Evolutionary conservation across 1,140 invertebrate genomes (phyloP).

Genomic region (Anastrepha obliqua): DNA sequence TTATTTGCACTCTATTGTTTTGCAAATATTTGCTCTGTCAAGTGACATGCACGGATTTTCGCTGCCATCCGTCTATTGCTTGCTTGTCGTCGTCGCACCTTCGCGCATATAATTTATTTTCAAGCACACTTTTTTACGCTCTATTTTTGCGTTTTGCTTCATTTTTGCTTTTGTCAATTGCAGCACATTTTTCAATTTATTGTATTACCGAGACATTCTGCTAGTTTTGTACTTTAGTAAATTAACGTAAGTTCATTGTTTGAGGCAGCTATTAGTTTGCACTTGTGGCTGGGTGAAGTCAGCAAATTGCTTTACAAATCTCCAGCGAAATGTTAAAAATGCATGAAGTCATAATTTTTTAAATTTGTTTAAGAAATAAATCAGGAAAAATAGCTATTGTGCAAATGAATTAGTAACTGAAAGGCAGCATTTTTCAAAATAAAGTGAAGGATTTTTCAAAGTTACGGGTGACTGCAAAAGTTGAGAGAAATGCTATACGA

Average conservation of each 20-base stretch:
- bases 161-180: constrained; percentile 26
- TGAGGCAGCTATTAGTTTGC: neutral
- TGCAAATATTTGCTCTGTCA: constrained; percentile 20
- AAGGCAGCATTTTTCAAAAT: too few relatives aligned
- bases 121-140: neutral
- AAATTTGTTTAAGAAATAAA: too few relatives aligned
- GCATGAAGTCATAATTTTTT: neutral
- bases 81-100: neutral
- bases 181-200: constrained; percentile 30
- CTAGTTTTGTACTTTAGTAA: constrained; percentile 1
- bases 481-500: too few relatives aligned
- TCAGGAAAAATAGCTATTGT: too few relatives aligned
- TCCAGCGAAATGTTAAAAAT: neutral
- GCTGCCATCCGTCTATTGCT: neutral
- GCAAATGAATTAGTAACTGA: too few relatives aligned
- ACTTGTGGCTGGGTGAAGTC: neutral
- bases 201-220: constrained; percentile 1
- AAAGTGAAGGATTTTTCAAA: too few relatives aligned
- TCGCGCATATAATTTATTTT: constrained; percentile 39
- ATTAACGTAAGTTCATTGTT: neutral
- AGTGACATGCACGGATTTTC: neutral
- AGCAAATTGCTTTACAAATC: constrained; percentile 32
- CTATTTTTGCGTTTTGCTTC: neutral
- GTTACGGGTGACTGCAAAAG: too few relatives aligned
- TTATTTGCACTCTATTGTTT: constrained; percentile 5